Conservation (phyloP, 2,888 invertebrate species). For the Philhelius pedissequus region DNA sequence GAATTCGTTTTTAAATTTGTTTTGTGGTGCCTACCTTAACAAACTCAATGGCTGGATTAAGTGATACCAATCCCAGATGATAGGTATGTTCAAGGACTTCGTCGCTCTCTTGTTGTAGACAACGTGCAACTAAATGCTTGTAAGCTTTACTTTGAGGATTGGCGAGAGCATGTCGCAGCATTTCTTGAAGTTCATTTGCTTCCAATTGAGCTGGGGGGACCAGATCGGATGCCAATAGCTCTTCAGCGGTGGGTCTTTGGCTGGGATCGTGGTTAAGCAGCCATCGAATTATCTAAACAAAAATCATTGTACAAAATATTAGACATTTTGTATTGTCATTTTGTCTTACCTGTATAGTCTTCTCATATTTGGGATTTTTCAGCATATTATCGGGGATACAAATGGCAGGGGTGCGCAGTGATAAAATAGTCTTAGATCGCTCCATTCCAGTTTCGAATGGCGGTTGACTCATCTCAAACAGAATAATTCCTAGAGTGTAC, state of each 20-base stretch:
- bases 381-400: constrained; percentile 85
- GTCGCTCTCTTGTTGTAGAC: constrained; percentile 78
- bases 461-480: constrained; percentile 96
- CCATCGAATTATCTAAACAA: constrained; percentile 82
- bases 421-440: constrained; percentile 87
- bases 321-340: not conserved
- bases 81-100: constrained; percentile 86
- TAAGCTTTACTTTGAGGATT: constrained; percentile 90
- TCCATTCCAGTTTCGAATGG: constrained; percentile 94
- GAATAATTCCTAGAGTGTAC: constrained; percentile 92
- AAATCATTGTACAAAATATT: not conserved
- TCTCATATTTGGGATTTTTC: constrained; percentile 74
- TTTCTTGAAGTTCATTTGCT: constrained; percentile 90
- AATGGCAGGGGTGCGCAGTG: constrained; percentile 85
- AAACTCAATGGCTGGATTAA: constrained; percentile 78
- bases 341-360: constrained; percentile 81
- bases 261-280: constrained; percentile 91
- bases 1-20: not conserved
- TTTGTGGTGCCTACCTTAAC: constrained; percentile 73
- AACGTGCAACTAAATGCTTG: constrained; percentile 82
- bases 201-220: constrained; percentile 93
- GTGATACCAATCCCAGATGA: constrained; percentile 82
- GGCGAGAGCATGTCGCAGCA: constrained; percentile 88
- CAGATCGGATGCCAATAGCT: constrained; percentile 89
- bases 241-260: constrained; percentile 90